phyloP scores from a whole-genome alignment of 2,888 invertebrate species.

The Thalpophila matura region DNA sequence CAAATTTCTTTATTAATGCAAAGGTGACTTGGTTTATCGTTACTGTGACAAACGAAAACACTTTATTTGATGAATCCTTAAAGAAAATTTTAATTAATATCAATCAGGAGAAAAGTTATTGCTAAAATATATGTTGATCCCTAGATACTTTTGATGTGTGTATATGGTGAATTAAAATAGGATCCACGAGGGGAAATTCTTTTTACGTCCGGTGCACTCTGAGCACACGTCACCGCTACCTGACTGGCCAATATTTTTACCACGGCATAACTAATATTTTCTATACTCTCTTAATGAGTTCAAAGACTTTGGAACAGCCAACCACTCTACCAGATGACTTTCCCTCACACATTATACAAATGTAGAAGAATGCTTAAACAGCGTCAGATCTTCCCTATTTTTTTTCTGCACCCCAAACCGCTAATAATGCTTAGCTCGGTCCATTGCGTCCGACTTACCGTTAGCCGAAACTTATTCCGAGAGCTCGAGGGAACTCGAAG shows the following conservation, averaged over 20 bases:
- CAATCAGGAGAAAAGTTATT: too few relatives aligned
- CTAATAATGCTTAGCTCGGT: constrained; percentile 66
- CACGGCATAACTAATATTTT: constrained; percentile 1
- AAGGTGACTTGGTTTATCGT: too few relatives aligned
- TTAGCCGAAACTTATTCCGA: constrained; percentile 59
- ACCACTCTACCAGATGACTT: constrained; percentile 46
- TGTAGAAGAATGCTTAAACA: constrained; percentile 55
- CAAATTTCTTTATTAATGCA: too few relatives aligned
- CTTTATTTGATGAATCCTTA: too few relatives aligned
- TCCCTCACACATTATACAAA: constrained; percentile 36
- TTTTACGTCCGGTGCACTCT: too few relatives aligned
- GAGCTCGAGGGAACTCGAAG: constrained; percentile 21
- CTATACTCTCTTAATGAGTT: constrained; percentile 3
- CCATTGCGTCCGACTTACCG: constrained; percentile 65
- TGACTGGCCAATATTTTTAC: constrained; percentile 8
- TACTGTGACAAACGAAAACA: too few relatives aligned
- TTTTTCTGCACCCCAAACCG: constrained; percentile 66
- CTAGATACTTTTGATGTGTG: too few relatives aligned
- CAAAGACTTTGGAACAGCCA: constrained; percentile 10
- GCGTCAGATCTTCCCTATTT: constrained; percentile 52
- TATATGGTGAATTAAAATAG: too few relatives aligned
- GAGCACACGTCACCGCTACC: too few relatives aligned
- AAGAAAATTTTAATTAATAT: too few relatives aligned
- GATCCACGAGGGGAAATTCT: too few relatives aligned
- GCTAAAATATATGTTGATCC: too few relatives aligned